Conservation (phyloP, 2,797 vertebrate species). For the Ibycter americanus region DNA sequence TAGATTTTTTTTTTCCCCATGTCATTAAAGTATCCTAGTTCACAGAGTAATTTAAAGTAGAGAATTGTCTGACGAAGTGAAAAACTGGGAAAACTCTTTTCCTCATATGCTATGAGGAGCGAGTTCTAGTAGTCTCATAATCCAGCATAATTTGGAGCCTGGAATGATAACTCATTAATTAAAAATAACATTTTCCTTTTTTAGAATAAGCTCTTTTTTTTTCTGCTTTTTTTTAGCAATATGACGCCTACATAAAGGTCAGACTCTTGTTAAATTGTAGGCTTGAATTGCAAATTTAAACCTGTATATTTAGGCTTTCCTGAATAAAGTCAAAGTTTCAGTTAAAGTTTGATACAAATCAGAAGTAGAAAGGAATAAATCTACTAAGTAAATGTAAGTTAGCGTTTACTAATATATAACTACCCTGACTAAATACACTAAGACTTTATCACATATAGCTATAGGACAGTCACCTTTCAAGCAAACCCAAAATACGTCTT, state of each 20-base stretch:
- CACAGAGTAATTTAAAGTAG: neutral
- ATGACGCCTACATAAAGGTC: neutral
- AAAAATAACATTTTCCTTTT: neutral
- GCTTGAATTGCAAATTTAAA: neutral
- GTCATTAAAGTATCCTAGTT: neutral
- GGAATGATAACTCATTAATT: neutral
- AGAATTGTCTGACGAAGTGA: neutral
- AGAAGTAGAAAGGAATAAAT: neutral
- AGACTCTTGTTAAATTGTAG: neutral
- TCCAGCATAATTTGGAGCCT: neutral
- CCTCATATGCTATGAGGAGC: neutral
- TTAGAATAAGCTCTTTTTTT: neutral
- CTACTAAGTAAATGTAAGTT: neutral
- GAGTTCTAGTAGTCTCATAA: neutral
- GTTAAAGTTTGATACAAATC: neutral
- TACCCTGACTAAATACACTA: neutral
- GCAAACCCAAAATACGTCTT: neutral
- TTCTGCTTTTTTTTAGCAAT: neutral
- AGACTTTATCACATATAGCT: neutral
- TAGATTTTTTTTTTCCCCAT: neutral
- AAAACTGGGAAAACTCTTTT: neutral
- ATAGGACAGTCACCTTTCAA: neutral
- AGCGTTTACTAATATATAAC: neutral
- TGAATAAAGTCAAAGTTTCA: neutral
- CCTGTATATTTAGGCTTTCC: neutral